These are phyloP conservation scores for Trichonephila clavata DNA, from an alignment of 1,140 invertebrate species.

Conservation along the genomic window DNA sequence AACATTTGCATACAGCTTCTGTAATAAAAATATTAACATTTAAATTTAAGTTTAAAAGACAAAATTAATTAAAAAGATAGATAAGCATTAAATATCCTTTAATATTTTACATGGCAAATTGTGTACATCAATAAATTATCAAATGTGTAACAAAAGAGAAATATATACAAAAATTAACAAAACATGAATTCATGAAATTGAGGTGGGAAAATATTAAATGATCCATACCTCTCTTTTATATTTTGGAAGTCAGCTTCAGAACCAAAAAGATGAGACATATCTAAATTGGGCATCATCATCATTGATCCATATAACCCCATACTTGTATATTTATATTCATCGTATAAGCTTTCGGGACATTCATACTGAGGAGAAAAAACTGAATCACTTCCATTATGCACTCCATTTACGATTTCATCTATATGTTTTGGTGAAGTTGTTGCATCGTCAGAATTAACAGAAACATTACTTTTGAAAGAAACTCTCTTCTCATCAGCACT, in stretches of 20 bases:
- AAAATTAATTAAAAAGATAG: too few relatives aligned
- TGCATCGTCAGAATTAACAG: conserved; percentile 44
- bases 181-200: background rate
- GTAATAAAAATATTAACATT: too few relatives aligned
- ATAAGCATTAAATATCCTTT: too few relatives aligned
- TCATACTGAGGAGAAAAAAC: conserved; percentile 70
- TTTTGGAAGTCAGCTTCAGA: conserved; percentile 72
- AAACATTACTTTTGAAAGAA: conserved; percentile 66
- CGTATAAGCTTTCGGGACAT: conserved; percentile 66
- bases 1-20: too few relatives aligned
- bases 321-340: conserved; percentile 67
- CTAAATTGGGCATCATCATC: conserved; percentile 74
- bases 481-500: conserved; percentile 63
- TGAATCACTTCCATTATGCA: conserved; percentile 16
- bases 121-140: too few relatives aligned
- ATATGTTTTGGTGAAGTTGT: background rate
- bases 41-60: too few relatives aligned
- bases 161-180: background rate
- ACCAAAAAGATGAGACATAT: conserved; percentile 71
- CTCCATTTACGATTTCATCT: conserved; percentile 34
- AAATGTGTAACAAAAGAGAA: background rate
- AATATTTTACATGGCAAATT: too few relatives aligned
- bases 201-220: background rate
- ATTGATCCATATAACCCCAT: conserved; percentile 69
- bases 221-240: conserved; percentile 74